These are phyloP conservation scores for Nasonia vitripennis DNA, from an alignment of 1,140 invertebrate genomes.

Conservation along the genomic window DNA sequence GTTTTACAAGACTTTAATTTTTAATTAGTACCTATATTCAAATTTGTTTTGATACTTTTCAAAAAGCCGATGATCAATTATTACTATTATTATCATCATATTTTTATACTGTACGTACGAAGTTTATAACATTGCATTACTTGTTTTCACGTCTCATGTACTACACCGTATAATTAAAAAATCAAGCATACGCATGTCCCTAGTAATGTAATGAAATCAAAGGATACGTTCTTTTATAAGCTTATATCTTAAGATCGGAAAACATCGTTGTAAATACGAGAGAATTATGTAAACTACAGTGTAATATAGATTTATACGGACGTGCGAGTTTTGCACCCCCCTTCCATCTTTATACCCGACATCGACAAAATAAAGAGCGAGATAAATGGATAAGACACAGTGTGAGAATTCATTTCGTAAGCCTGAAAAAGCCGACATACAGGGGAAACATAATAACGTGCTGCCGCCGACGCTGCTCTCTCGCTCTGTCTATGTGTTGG, in stretches of 20 bases:
- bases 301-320: slow-evolving; percentile 60
- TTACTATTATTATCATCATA: background rate
- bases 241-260: slow-evolving; percentile 32
- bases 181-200: slow-evolving; percentile 1
- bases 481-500: slow-evolving; percentile 52
- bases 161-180: background rate
- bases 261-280: slow-evolving; percentile 65
- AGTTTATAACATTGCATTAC: slow-evolving; percentile 9
- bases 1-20: slow-evolving; percentile 4
- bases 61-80: background rate
- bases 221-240: slow-evolving; percentile 22
- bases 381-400: slow-evolving; percentile 64
- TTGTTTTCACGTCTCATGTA: background rate
- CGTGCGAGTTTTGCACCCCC: slow-evolving; percentile 58
- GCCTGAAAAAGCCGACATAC: slow-evolving; percentile 59
- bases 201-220: background rate
- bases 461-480: slow-evolving; percentile 17
- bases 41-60: background rate
- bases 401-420: slow-evolving; percentile 74
- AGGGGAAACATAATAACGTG: slow-evolving; percentile 65
- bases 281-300: slow-evolving; percentile 64
- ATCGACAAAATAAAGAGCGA: slow-evolving; percentile 64
- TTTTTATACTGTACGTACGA: background rate
- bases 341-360: background rate
- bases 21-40: background rate